Percentiles rank a stretch among this genome's conserved stretches.
phyloP scores from a whole-genome alignment of 2,113 vertebrate species.

The Furnarius figulus region DNA sequence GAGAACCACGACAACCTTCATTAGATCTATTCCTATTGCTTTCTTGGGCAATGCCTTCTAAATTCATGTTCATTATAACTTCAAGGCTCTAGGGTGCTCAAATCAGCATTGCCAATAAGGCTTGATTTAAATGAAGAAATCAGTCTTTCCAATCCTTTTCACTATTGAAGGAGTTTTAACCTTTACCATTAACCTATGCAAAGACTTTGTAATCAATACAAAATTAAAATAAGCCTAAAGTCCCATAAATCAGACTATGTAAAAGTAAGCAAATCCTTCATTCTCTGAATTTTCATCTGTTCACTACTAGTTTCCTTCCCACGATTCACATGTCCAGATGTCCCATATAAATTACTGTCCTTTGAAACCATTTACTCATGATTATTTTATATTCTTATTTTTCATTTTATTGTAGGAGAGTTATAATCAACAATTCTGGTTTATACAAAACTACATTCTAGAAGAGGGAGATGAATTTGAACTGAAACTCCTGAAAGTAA shows the following conservation, averaged over 20 bases:
- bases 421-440: neutral
- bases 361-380: neutral
- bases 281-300: conserved; percentile 15
- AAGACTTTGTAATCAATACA: conserved; percentile 16
- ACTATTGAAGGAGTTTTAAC: neutral
- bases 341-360: neutral
- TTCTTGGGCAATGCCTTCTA: neutral
- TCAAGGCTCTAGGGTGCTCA: neutral
- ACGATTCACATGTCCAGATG: neutral
- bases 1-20: neutral
- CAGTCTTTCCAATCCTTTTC: conserved; percentile 15
- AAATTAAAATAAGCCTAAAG: conserved; percentile 4
- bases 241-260: neutral
- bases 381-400: neutral
- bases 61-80: neutral
- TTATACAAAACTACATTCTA: neutral
- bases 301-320: neutral
- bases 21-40: neutral
- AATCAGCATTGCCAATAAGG: conserved; percentile 12
- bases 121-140: conserved; percentile 27
- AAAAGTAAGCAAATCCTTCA: conserved; percentile 34
- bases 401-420: neutral
- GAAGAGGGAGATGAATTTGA: neutral
- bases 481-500: neutral
- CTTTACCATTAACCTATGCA: conserved; percentile 40